A percentile compares a stretch with the other conserved stretches of the same genome.
Evolutionary conservation across 2,113 vertebrate species (phyloP).

Genomic region (Oenanthe melanoleuca): DNA sequence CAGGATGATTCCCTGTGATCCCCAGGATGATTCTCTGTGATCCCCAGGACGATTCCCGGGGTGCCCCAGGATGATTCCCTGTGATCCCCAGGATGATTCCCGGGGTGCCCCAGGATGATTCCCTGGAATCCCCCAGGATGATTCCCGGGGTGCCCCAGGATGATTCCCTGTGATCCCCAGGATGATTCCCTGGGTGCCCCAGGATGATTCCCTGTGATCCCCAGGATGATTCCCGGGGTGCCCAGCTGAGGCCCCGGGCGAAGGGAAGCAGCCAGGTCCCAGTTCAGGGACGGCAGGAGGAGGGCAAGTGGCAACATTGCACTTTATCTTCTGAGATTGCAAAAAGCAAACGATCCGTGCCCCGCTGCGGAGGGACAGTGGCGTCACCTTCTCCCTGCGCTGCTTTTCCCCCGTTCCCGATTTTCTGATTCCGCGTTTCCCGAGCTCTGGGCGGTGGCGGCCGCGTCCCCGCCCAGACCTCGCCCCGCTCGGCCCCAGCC

Average conservation of each 20-base stretch:
- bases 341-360: not conserved
- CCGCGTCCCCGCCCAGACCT: not conserved
- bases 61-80: not conserved
- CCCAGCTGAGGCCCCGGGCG: fast-evolving
- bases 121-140: too few relatives aligned
- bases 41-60: too few relatives aligned
- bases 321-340: slow-evolving; percentile 14
- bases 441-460: not conserved
- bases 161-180: not conserved
- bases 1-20: not conserved
- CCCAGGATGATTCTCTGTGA: too few relatives aligned
- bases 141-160: not conserved
- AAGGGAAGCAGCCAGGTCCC: not conserved
- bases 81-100: too few relatives aligned
- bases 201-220: not conserved
- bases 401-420: not conserved
- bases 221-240: not conserved
- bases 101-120: not conserved
- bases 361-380: not conserved
- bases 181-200: too few relatives aligned
- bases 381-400: fast-evolving
- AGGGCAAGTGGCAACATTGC: not conserved
- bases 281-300: not conserved
- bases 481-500: not conserved
- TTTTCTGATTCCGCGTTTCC: too few relatives aligned